Conservation (phyloP, 2,113 vertebrate genomes). For the Rhabdomys dilectus region DNA sequence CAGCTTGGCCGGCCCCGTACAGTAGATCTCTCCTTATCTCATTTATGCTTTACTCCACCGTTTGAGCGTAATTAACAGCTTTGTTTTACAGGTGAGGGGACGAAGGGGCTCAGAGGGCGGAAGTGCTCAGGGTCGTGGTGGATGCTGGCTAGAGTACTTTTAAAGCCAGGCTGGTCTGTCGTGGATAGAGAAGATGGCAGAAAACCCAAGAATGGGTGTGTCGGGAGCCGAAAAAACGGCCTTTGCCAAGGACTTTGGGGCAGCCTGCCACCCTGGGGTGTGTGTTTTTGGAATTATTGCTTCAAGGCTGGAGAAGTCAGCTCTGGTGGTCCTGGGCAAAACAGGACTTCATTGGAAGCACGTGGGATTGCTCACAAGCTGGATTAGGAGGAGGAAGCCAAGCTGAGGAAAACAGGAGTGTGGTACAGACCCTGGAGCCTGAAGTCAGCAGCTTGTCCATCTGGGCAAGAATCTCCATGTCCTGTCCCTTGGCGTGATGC, state of each 20-base stretch:
- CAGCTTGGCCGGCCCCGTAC: not conserved
- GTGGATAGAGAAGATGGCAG: not conserved
- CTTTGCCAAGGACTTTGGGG: not conserved
- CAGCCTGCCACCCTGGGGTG: not conserved
- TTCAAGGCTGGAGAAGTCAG: not conserved
- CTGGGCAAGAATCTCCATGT: too few relatives aligned
- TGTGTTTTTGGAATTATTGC: not conserved
- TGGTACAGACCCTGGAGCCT: not conserved
- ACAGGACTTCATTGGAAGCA: not conserved
- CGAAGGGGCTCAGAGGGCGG: not conserved
- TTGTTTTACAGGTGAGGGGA: constrained; percentile 20
- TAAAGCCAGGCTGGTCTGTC: not conserved
- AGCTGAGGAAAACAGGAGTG: not conserved
- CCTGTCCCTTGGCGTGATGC: not conserved
- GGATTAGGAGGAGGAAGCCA: not conserved
- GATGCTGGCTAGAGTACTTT: not conserved
- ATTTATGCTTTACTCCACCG: not conserved
- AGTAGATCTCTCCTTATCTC: not conserved
- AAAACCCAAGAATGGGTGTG: not conserved
- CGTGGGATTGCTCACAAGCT: not conserved
- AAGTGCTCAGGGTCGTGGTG: not conserved
- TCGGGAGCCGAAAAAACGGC: not conserved
- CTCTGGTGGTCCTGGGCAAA: constrained; percentile 7
- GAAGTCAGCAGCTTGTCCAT: not conserved
- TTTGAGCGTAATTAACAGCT: not conserved